Evolutionary conservation across 2,797 vertebrate genomes (phyloP).

Genomic region (Hirundo rustica): DNA sequence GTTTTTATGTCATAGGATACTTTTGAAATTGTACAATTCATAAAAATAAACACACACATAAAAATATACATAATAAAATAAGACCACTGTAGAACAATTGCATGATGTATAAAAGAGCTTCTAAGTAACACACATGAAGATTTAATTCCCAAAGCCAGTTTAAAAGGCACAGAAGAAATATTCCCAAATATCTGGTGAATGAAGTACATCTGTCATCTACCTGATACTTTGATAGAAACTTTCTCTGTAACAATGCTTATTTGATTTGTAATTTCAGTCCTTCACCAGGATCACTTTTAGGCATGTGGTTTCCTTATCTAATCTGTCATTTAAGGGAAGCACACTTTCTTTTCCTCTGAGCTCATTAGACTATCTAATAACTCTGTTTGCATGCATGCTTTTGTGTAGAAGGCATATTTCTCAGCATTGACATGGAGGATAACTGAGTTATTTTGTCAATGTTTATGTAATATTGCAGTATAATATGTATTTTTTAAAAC

Average conservation of each 20-base stretch:
- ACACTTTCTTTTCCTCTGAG: neutral
- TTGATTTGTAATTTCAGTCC: neutral
- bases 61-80: neutral
- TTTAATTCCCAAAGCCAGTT: neutral
- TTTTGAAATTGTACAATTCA: neutral
- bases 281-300: neutral
- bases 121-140: neutral
- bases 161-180: neutral
- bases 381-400: neutral
- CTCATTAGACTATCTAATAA: neutral
- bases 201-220: neutral
- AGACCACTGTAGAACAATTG: neutral
- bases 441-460: neutral
- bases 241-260: neutral
- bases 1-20: fast-evolving
- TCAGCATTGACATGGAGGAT: neutral
- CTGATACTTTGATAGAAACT: neutral
- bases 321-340: neutral
- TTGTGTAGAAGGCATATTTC: neutral
- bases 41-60: fast-evolving
- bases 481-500: neutral
- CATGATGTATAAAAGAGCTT: neutral
- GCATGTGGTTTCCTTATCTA: neutral
- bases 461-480: neutral
- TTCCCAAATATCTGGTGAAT: neutral